Percentiles rank a stretch among this genome's conserved stretches.
phyloP scores from a whole-genome alignment of 2,113 vertebrate genomes.

The Mola mola region DNA sequence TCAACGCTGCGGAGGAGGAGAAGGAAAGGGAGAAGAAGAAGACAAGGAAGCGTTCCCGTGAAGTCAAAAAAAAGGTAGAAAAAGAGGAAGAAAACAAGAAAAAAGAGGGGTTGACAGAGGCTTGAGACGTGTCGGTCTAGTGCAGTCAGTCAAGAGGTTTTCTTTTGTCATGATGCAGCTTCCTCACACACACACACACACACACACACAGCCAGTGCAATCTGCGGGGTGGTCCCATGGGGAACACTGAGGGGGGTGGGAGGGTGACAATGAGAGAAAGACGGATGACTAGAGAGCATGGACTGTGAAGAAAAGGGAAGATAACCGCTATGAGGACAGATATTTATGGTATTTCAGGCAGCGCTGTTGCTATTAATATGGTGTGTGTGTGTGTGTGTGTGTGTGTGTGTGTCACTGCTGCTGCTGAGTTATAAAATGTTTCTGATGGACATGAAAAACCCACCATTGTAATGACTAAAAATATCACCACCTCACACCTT shows the following conservation, averaged over 20 bases:
- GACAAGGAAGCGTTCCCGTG: constrained; percentile 88
- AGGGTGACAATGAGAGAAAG: constrained; percentile 43
- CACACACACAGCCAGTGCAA: constrained; percentile 21
- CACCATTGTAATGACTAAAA: neutral
- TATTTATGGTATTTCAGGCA: constrained; percentile 36
- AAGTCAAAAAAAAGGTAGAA: constrained; percentile 97
- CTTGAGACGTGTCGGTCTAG: constrained; percentile 31
- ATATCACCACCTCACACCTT: neutral
- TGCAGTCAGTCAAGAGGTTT: constrained; percentile 36
- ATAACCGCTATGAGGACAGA: constrained; percentile 22
- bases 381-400: constrained; percentile 29
- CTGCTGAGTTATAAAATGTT: neutral
- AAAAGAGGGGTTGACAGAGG: neutral
- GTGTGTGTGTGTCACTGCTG: constrained; percentile 5
- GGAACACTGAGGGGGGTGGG: constrained; percentile 37
- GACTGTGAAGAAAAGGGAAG: constrained; percentile 10
- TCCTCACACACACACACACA: constrained; percentile 21
- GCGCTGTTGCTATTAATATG: constrained; percentile 4
- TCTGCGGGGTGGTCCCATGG: constrained; percentile 48
- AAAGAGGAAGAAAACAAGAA: neutral
- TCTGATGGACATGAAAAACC: neutral
- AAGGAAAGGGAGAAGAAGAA: constrained; percentile 88
- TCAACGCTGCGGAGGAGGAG: constrained; percentile 90
- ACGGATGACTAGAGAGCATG: constrained; percentile 35
- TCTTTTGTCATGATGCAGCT: constrained; percentile 69